Conservation (phyloP, 2,888 invertebrate genomes). For the Drosophila mimica region DNA sequence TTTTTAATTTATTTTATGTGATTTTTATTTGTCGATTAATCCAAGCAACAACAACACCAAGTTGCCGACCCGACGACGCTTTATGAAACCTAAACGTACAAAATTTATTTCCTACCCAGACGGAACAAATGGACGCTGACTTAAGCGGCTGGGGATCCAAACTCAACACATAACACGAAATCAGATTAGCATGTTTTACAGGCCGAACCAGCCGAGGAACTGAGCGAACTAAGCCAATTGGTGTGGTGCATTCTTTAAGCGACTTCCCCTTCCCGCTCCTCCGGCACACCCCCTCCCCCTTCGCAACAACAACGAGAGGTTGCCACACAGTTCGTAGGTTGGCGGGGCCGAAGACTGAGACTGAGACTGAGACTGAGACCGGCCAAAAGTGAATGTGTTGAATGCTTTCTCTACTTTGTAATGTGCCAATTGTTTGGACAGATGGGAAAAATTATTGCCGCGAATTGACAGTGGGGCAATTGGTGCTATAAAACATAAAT, state of each 20-base stretch:
- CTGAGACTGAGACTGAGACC: constrained; percentile 17
- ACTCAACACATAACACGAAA: constrained; percentile 81
- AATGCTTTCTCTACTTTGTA: constrained; percentile 78
- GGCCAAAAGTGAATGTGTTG: constrained; percentile 76
- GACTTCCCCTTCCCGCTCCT: background rate
- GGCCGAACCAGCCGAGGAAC: constrained; percentile 61
- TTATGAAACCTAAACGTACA: constrained; percentile 80
- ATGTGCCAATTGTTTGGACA: constrained; percentile 77
- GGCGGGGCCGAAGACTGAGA: constrained; percentile 22
- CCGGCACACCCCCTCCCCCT: background rate
- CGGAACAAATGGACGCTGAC: constrained; percentile 27
- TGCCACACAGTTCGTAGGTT: constrained; percentile 35
- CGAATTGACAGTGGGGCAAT: constrained; percentile 66
- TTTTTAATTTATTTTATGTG: constrained; percentile 83
- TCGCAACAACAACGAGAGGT: constrained; percentile 14
- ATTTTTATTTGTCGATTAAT: constrained; percentile 83
- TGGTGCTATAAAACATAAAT: constrained; percentile 66
- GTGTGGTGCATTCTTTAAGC: constrained; percentile 61
- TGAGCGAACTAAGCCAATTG: constrained; percentile 76
- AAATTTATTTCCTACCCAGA: constrained; percentile 75
- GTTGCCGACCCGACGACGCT: constrained; percentile 66
- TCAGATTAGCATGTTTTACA: constrained; percentile 78
- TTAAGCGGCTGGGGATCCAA: constrained; percentile 25
- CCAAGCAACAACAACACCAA: constrained; percentile 56
- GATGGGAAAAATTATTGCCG: constrained; percentile 70